Percentiles rank a stretch among this genome's conserved stretches.
phyloP scores from a whole-genome alignment of 2,797 vertebrate species.

The Parotocinclus haroldoi region DNA sequence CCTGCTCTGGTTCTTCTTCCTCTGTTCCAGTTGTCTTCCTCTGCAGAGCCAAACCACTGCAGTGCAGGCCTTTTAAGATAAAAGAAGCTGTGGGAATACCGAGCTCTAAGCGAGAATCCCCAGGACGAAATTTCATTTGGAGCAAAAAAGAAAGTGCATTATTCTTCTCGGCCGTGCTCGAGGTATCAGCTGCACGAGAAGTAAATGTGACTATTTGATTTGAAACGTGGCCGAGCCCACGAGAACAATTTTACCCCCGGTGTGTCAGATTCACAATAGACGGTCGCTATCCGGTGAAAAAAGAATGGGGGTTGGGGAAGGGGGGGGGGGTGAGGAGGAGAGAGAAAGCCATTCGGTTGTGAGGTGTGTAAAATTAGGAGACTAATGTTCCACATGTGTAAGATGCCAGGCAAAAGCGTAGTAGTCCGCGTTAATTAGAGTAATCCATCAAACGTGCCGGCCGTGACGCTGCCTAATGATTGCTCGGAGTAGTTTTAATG shows the following conservation, averaged over 20 bases:
- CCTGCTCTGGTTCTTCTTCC: background rate
- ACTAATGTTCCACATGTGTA: conserved; percentile 38
- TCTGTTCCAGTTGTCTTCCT: background rate
- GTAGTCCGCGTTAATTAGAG: conserved; percentile 50
- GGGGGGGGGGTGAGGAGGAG: no score
- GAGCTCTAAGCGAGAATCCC: background rate
- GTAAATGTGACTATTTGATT: conserved; percentile 9
- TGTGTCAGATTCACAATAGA: background rate
- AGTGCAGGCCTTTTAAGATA: background rate
- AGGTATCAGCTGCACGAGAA: background rate
- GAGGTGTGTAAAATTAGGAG: conserved; percentile 37
- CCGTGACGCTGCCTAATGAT: conserved; percentile 49
- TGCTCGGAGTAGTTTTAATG: conserved; percentile 44
- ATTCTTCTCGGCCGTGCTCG: background rate
- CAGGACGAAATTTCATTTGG: background rate
- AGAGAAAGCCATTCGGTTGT: conserved; percentile 23
- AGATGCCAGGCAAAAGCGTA: conserved; percentile 36
- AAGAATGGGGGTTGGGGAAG: no score
- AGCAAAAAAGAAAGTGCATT: background rate
- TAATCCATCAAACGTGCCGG: conserved; percentile 53
- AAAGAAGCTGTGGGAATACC: background rate
- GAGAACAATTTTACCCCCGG: background rate
- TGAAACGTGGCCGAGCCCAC: background rate
- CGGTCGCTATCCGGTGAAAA: conserved; percentile 5
- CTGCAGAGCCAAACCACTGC: background rate